Conservation (phyloP, 2,797 vertebrate genomes). For the Australoheros facetus region DNA sequence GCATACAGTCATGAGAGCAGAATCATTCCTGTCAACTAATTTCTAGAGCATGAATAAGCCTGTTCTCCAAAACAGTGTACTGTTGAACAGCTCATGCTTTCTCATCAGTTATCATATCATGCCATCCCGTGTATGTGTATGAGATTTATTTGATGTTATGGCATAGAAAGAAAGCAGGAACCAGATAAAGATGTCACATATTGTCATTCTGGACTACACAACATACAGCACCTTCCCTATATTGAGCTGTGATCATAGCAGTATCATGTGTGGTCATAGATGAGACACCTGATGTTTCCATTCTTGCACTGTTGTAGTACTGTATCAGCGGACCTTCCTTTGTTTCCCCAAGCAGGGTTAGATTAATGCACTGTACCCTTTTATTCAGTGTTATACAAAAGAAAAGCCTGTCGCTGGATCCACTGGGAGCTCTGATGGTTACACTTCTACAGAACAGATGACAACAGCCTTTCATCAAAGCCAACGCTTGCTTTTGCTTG, state of each 20-base stretch:
- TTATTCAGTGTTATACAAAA: conserved; percentile 78
- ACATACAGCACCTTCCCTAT: background rate
- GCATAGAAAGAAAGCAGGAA: background rate
- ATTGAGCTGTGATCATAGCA: conserved; percentile 3
- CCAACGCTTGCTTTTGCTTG: conserved; percentile 64
- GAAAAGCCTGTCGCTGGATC: conserved; percentile 76
- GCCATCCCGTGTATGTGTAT: background rate
- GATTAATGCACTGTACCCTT: conserved; percentile 79
- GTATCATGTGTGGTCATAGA: conserved; percentile 34
- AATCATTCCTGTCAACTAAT: background rate
- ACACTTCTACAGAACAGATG: conserved; percentile 75
- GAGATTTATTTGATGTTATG: background rate
- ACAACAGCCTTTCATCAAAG: conserved; percentile 84
- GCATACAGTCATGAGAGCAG: background rate
- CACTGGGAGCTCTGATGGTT: conserved; percentile 76
- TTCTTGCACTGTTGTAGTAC: conserved; percentile 57
- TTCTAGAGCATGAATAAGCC: background rate
- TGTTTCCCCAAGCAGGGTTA: conserved; percentile 73
- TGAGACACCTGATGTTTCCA: conserved; percentile 52
- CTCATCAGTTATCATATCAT: background rate
- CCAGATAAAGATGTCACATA: conserved; percentile 7
- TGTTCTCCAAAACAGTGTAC: background rate
- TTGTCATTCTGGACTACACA: conserved; percentile 11
- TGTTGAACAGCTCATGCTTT: background rate
- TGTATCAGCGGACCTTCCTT: conserved; percentile 57